phyloP scores from a whole-genome alignment of 1,140 invertebrate species.

The Aphelinus atriplicis region DNA sequence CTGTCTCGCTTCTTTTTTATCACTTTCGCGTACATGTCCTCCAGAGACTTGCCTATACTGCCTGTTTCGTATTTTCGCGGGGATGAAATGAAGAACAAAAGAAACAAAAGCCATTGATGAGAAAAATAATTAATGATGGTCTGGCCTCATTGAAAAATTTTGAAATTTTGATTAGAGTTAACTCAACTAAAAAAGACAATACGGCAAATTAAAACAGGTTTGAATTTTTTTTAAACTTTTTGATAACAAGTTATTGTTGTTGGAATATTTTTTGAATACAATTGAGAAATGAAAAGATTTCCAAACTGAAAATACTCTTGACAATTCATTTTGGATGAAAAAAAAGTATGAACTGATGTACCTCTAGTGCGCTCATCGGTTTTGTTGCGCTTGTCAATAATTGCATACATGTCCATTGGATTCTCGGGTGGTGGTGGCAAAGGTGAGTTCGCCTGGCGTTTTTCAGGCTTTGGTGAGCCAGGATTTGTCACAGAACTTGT shows the following conservation, averaged over 20 bases:
- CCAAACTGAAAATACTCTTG: no score
- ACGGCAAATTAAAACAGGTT: no score
- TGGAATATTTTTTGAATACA: no score
- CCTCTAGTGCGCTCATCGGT: conserved; percentile 55
- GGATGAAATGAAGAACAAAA: no score
- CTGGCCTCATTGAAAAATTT: no score
- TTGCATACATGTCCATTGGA: conserved; percentile 53
- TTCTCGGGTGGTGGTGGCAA: conserved; percentile 76
- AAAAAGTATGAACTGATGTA: conserved; percentile 2
- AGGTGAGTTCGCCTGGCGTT: conserved; percentile 86
- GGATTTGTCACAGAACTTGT: conserved; percentile 78
- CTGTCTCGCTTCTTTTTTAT: conserved; percentile 71
- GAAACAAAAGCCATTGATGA: no score
- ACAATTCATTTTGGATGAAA: background rate
- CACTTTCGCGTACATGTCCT: conserved; percentile 90
- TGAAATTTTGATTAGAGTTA: no score
- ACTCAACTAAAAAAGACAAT: no score
- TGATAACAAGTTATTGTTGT: no score
- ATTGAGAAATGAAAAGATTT: no score
- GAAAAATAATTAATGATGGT: no score
- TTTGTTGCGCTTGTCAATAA: conserved; percentile 59
- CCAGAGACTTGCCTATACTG: conserved; percentile 71
- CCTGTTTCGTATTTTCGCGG: background rate
- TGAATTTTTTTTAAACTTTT: no score
- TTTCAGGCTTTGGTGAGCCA: conserved; percentile 85